A percentile compares a stretch with the other conserved stretches of the same genome.
Evolutionary conservation across 2,888 invertebrate species (phyloP).

Genomic region (Polyommatus icarus): DNA sequence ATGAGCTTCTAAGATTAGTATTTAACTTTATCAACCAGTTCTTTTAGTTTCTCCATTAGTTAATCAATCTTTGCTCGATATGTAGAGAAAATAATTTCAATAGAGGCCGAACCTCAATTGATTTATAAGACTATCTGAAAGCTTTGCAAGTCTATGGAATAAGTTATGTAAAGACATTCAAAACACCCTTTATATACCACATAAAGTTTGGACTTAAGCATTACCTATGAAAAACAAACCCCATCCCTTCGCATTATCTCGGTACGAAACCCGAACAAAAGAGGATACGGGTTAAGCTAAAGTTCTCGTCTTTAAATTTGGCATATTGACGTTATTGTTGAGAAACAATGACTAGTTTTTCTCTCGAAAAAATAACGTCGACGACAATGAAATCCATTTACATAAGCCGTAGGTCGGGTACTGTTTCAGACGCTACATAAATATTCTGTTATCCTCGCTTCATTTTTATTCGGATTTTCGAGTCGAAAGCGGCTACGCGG

Average conservation of each 20-base stretch:
- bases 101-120: background rate
- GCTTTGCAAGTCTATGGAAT: background rate
- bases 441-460: conserved; percentile 28
- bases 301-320: conserved; percentile 18
- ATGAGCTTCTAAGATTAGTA: no score
- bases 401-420: conserved; percentile 30
- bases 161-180: conserved; percentile 15
- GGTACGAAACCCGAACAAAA: conserved; percentile 1
- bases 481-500: conserved; percentile 32
- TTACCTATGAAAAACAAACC: conserved; percentile 4
- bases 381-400: conserved; percentile 31
- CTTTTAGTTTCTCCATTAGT: no score
- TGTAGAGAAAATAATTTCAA: no score
- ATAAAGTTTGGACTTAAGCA: conserved; percentile 9
- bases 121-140: conserved; percentile 3
- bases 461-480: conserved; percentile 29
- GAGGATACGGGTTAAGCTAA: conserved; percentile 27
- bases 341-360: conserved; percentile 29
- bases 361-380: background rate
- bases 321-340: conserved; percentile 14
- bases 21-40: no score
- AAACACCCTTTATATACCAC: conserved; percentile 12
- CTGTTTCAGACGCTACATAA: conserved; percentile 27
- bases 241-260: conserved; percentile 15
- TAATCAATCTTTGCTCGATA: no score